These are phyloP conservation scores for Mesoligia furuncula DNA, from an alignment of 2,888 invertebrate genomes.

Conservation along the genomic window DNA sequence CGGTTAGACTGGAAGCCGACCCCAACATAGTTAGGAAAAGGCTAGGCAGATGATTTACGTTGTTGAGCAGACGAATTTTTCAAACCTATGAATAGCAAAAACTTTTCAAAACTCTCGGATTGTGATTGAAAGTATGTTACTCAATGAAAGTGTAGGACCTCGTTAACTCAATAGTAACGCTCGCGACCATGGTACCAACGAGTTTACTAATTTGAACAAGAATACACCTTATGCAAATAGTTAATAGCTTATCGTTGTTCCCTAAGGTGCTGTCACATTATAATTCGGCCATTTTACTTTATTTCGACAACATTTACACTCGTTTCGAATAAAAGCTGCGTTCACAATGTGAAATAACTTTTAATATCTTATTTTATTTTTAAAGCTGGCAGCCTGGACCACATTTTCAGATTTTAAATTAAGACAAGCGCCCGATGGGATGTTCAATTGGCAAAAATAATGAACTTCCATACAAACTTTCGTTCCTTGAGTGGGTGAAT, in stretches of 20 bases:
- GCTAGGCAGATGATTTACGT: too few relatives aligned
- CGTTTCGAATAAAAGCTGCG: conserved; percentile 22
- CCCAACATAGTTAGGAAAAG: too few relatives aligned
- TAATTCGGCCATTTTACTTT: conserved; percentile 41
- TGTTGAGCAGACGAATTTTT: neutral
- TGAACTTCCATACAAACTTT: neutral
- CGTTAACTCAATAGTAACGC: neutral
- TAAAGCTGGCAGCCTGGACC: neutral
- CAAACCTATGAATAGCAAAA: too few relatives aligned
- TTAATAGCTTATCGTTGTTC: conserved; percentile 14
- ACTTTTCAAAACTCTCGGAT: neutral
- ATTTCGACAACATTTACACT: conserved; percentile 15
- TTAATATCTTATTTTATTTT: neutral
- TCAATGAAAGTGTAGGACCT: neutral
- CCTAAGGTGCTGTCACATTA: conserved; percentile 46
- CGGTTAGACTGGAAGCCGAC: too few relatives aligned
- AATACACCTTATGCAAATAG: conserved; percentile 41
- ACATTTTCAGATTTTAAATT: neutral
- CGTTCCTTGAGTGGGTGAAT: neutral
- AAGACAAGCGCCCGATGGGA: too few relatives aligned
- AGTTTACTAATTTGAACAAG: neutral
- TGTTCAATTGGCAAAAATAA: neutral
- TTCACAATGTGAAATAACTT: conserved; percentile 13
- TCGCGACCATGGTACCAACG: too few relatives aligned
- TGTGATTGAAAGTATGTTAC: neutral